phyloP scores from a whole-genome alignment of 2,113 vertebrate genomes.

The Macquaria australasica region DNA sequence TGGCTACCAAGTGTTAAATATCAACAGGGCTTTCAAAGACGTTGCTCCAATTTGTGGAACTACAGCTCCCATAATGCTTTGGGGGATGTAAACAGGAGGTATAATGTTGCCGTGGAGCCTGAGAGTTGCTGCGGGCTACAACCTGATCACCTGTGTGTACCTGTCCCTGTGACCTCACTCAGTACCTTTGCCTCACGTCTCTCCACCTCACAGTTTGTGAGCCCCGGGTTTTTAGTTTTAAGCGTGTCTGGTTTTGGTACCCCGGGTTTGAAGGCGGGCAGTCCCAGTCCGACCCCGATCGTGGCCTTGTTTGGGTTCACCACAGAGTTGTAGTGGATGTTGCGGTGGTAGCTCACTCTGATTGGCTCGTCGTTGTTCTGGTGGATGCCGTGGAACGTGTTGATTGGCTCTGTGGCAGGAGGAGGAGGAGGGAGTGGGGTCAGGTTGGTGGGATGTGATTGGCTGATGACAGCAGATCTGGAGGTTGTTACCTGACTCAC shows the following conservation, averaged over 20 bases:
- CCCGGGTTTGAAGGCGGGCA: slow-evolving; percentile 96
- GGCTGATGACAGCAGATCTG: background rate
- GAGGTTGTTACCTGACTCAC: slow-evolving; percentile 60
- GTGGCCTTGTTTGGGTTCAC: slow-evolving; percentile 98
- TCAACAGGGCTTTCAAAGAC: background rate
- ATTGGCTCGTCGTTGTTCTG: slow-evolving; percentile 97
- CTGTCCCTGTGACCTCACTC: too few species aligned
- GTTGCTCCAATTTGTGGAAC: too few species aligned
- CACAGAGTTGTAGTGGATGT: slow-evolving; percentile 98
- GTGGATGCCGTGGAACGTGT: slow-evolving; percentile 97
- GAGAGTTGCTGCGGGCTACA: too few species aligned
- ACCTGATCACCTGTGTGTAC: too few species aligned
- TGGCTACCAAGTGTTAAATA: too few species aligned
- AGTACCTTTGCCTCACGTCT: too few species aligned
- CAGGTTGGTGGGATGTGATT: background rate
- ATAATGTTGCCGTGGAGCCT: too few species aligned
- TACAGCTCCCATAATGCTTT: too few species aligned
- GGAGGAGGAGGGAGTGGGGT: background rate
- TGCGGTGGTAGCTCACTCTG: slow-evolving; percentile 96
- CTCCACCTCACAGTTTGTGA: too few species aligned
- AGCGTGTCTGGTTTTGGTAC: slow-evolving; percentile 75
- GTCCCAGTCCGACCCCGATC: slow-evolving; percentile 94
- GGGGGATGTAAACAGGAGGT: too few species aligned
- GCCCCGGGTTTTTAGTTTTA: too few species aligned
- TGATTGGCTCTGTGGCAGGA: slow-evolving; percentile 90